Evolutionary conservation across 2,888 invertebrate genomes (phyloP).

Genomic region (Amblyjoppa fuscipennis): DNA sequence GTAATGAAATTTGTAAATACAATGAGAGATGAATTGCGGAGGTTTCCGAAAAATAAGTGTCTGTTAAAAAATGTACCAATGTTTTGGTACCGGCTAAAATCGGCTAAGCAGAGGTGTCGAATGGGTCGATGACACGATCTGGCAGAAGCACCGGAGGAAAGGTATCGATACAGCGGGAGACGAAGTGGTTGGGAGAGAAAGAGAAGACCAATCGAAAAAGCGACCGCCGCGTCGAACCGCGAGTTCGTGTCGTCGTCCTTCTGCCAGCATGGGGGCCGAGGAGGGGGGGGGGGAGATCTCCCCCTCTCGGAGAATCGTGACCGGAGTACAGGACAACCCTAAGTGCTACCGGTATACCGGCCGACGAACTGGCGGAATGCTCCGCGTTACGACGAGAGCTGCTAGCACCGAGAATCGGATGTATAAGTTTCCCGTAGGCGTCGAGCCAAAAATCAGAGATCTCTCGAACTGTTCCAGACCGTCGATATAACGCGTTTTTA

Average conservation of each 20-base stretch:
- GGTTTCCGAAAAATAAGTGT: too few species aligned
- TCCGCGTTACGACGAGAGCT: conserved; percentile 48
- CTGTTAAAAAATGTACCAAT: too few species aligned
- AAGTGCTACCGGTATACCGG: conserved; percentile 62
- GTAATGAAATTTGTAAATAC: too few species aligned
- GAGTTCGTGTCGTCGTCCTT: conserved; percentile 53
- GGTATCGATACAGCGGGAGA: conserved; percentile 18
- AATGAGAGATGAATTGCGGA: too few species aligned
- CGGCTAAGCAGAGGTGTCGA: conserved; percentile 52
- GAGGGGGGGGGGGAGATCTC: conserved; percentile 21
- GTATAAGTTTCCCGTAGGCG: neutral
- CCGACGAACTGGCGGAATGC: conserved; percentile 66
- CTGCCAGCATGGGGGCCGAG: conserved; percentile 12
- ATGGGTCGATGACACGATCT: conserved; percentile 66
- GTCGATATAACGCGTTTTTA: neutral
- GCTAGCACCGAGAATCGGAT: conserved; percentile 37
- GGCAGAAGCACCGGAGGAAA: conserved; percentile 20
- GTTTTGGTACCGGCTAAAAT: conserved; percentile 3
- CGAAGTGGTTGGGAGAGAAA: conserved; percentile 44
- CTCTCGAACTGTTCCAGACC: neutral
- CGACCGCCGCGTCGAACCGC: conserved; percentile 48
- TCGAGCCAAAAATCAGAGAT: conserved; percentile 19
- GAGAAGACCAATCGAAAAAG: conserved; percentile 63
- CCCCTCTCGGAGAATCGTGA: conserved; percentile 67
- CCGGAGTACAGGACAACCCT: conserved; percentile 67